Evolutionary conservation across 2,888 invertebrate genomes (phyloP), one percentile per base, ranked within the genome.

Genomic region (Sphecodes monilicornis): DNA sequence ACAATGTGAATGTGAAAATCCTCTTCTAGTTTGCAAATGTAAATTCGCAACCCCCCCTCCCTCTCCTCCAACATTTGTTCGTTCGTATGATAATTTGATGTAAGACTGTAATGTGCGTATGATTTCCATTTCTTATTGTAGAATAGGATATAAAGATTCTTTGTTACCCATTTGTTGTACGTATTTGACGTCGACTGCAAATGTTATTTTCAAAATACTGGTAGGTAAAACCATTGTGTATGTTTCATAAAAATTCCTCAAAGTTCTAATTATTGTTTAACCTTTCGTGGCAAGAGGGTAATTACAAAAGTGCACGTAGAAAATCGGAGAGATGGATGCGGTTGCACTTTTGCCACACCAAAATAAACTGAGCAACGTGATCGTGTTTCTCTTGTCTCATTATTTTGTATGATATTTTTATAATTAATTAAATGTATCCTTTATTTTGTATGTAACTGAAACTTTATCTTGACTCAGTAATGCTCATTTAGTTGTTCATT

Each of bases 21-120:
- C 80, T 89, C 80, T 85, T 91, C 92, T 89, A 85, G 84, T 85
- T 81, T 80, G 89, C 71, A 83, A 77, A 57, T 73, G 76, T 82
- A 86, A 76, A 78, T 79, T 72, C 78, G 76, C 70, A 72, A 79
- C 46, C n/a, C 13, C 18, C n/a, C n/a, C n/a, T n/a, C n/a, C n/a
- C n/a, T n/a, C n/a, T n/a, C n/a, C n/a, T n/a, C n/a, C 32, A n/a
- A 76, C 32, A 43, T 76, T 82, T 46, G 64, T 82, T 82, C 46
- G 32, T 85, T 78, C 36, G 39, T 69, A 75, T n/a, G 66, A 75
- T 85, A 75, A 66, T 76, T 85, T 76, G 72, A 64, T n/a, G n/a
- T n/a, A 32, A 64, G 66, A 78, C 46, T 75, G 41, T 76, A 66
- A 60, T 26, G 57, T 78, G 68, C 13, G 16, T 75, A 77, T 78